These are phyloP conservation scores for Tachyglossus aculeatus DNA, from an alignment of 2,797 vertebrate species.

Conservation along the genomic window DNA sequence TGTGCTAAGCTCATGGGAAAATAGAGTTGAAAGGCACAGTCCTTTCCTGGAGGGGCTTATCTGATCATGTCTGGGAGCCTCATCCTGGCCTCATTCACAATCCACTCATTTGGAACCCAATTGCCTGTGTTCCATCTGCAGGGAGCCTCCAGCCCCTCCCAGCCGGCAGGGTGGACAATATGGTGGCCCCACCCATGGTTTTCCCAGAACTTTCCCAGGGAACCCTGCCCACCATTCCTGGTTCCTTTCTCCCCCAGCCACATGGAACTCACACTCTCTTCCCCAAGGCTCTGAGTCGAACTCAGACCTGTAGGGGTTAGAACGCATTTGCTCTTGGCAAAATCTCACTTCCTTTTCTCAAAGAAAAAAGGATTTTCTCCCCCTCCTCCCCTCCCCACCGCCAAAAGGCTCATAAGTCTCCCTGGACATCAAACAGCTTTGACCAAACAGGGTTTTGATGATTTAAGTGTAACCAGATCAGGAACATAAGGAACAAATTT, in stretches of 20 bases:
- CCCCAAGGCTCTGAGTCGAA: not conserved
- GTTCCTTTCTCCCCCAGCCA: not conserved
- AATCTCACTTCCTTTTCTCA: not conserved
- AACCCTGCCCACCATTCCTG: not conserved
- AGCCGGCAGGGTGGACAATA: too few species aligned
- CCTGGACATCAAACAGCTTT: not conserved
- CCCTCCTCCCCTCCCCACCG: not conserved
- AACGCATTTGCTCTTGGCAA: not conserved
- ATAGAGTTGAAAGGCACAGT: too few species aligned
- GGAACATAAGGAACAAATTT: not conserved
- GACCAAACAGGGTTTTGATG: not conserved
- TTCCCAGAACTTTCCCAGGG: not conserved
- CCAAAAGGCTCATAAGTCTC: not conserved
- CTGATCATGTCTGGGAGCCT: too few species aligned
- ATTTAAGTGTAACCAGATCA: not conserved
- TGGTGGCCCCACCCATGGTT: too few species aligned
- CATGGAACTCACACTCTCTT: constrained; percentile 16
- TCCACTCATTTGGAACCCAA: too few species aligned
- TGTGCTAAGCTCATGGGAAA: too few species aligned
- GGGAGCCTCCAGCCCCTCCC: too few species aligned
- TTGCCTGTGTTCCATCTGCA: too few species aligned
- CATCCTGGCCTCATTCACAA: too few species aligned
- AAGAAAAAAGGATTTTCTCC: not conserved
- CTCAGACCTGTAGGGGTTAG: not conserved
- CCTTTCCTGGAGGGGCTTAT: too few species aligned